These are phyloP conservation scores for Limnephilus auricula DNA, from an alignment of 2,888 invertebrate genomes.

Conservation along the genomic window DNA sequence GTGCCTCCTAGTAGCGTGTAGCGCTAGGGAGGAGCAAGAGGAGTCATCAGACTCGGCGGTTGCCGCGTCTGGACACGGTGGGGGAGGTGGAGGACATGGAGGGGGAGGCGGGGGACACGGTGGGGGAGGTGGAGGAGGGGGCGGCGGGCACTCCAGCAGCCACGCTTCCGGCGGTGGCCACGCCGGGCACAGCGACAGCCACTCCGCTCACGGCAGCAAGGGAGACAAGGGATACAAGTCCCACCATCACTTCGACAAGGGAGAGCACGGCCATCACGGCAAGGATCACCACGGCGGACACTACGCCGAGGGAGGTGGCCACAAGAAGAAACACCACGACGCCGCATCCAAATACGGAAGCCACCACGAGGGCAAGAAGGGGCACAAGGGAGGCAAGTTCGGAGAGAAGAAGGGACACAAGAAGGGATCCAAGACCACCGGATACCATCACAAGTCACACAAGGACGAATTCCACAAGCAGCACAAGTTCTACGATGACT, in stretches of 20 bases:
- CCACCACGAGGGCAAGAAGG: constrained; percentile 87
- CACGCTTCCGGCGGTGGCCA: constrained; percentile 84
- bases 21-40: constrained; percentile 71
- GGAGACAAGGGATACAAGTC: constrained; percentile 88
- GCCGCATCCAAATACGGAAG: constrained; percentile 86
- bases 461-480: constrained; percentile 93
- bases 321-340: constrained; percentile 89
- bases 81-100: constrained; percentile 31
- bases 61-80: constrained; percentile 66
- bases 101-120: constrained; percentile 74
- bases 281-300: constrained; percentile 88
- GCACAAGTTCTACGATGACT: constrained; percentile 92
- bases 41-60: constrained; percentile 73
- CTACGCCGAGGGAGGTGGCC: constrained; percentile 87
- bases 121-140: constrained; percentile 84
- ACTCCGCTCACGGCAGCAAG: constrained; percentile 85
- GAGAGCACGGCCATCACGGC: constrained; percentile 86
- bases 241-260: constrained; percentile 87
- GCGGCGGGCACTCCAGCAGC: constrained; percentile 74
- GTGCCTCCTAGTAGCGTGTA: constrained; percentile 69
- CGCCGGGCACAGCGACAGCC: constrained; percentile 83
- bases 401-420: constrained; percentile 91
- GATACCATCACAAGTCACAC: constrained; percentile 90
- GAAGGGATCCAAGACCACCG: constrained; percentile 90
- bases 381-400: constrained; percentile 88